Percentiles rank a stretch among this genome's conserved stretches.
These are phyloP conservation scores for Ichneumoninae sp. DNA, from an alignment of 2,888 invertebrate genomes.

Conservation along the genomic window DNA sequence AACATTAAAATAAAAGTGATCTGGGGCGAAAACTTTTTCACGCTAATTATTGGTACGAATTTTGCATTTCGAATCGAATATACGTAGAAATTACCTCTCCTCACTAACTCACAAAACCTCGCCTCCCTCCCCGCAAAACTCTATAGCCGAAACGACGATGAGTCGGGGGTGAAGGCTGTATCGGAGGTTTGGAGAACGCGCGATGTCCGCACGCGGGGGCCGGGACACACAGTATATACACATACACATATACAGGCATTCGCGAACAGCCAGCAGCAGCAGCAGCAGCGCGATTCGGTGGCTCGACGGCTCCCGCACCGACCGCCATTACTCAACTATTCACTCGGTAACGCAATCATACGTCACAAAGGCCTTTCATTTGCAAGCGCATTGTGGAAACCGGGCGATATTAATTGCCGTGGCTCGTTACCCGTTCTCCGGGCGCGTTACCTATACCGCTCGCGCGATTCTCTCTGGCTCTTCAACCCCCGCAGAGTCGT, in stretches of 20 bases:
- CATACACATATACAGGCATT: slow-evolving; percentile 40
- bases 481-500: slow-evolving; percentile 58
- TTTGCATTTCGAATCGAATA: not conserved
- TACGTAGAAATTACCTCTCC: slow-evolving; percentile 19
- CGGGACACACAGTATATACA: slow-evolving; percentile 26
- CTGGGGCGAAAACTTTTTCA: too few relatives aligned
- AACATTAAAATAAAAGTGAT: too few relatives aligned
- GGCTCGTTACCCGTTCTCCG: slow-evolving; percentile 83
- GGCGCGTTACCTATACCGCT: slow-evolving; percentile 58
- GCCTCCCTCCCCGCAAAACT: not conserved
- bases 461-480: slow-evolving; percentile 52
- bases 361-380: slow-evolving; percentile 85
- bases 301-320: slow-evolving; percentile 77
- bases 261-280: slow-evolving; percentile 62
- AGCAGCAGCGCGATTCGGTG: slow-evolving; percentile 74
- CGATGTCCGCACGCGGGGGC: slow-evolving; percentile 47
- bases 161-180: slow-evolving; percentile 37
- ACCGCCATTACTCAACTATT: slow-evolving; percentile 84
- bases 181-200: slow-evolving; percentile 56
- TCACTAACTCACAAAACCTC: slow-evolving; percentile 33
- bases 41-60: too few relatives aligned
- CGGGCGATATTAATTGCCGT: slow-evolving; percentile 84
- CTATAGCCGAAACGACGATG: slow-evolving; percentile 45
- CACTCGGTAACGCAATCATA: slow-evolving; percentile 85
- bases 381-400: slow-evolving; percentile 85